These are phyloP conservation scores for Spondyliosoma cantharus DNA, from an alignment of 2,797 vertebrate species.

Conservation along the genomic window DNA sequence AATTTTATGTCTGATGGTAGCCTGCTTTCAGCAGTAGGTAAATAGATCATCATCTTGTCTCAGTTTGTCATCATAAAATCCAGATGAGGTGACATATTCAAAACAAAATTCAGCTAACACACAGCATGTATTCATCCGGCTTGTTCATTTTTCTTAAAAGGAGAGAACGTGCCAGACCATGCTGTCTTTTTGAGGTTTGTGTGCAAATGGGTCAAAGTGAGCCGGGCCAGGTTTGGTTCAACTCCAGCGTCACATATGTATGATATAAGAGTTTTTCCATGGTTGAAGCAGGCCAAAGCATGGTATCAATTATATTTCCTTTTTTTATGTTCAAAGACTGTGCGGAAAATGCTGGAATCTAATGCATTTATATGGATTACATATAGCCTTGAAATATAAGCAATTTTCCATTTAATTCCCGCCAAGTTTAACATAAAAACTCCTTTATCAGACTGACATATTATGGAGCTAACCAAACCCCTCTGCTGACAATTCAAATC, in stretches of 20 bases:
- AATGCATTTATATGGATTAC: constrained; percentile 33
- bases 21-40: constrained; percentile 7
- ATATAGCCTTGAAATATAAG: constrained; percentile 25
- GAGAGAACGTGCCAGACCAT: constrained; percentile 39
- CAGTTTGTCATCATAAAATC: constrained; percentile 35
- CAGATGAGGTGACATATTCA: constrained; percentile 24
- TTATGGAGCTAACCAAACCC: constrained; percentile 28
- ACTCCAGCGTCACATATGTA: constrained; percentile 50
- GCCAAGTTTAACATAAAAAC: constrained; percentile 22
- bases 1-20: not conserved
- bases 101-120: constrained; percentile 28
- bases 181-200: constrained; percentile 48
- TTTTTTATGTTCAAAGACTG: constrained; percentile 36
- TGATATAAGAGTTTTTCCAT: constrained; percentile 36
- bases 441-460: constrained; percentile 40
- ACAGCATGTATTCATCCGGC: constrained; percentile 19
- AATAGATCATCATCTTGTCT: constrained; percentile 29
- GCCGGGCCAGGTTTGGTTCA: constrained; percentile 43
- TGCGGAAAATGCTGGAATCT: constrained; percentile 55
- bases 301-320: constrained; percentile 45
- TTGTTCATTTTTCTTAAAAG: constrained; percentile 34
- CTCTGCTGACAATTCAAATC: constrained; percentile 51
- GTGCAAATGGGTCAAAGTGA: constrained; percentile 56
- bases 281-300: constrained; percentile 42
- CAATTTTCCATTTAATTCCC: constrained; percentile 47